Percentiles rank a stretch among this genome's conserved stretches.
Conservation (phyloP, 1,140 invertebrate genomes). For the roundworm (Caenorhabditis elegans) region DNA sequence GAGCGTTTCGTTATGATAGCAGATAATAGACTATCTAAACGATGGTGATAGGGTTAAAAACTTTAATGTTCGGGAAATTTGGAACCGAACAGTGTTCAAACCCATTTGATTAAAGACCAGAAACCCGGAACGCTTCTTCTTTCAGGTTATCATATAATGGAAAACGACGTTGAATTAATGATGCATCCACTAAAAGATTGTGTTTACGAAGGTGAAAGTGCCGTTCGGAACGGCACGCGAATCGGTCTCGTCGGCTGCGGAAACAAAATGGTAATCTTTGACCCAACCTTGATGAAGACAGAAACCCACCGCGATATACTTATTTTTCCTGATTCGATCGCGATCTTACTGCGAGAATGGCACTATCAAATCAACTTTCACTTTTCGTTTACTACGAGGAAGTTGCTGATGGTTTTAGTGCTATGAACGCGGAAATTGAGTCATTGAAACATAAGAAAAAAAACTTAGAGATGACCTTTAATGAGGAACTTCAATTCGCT, state of each 20-base stretch:
- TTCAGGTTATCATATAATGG: slow-evolving; percentile 40
- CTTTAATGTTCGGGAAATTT: neutral
- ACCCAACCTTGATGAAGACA: neutral
- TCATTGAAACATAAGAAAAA: neutral
- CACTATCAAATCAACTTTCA: neutral
- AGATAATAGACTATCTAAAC: neutral
- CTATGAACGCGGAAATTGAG: neutral
- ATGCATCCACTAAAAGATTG: slow-evolving; percentile 25
- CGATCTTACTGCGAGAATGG: neutral
- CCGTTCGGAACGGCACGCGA: neutral
- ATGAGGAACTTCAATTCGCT: neutral
- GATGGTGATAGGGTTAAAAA: neutral
- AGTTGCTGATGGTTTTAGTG: neutral
- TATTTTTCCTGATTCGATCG: neutral
- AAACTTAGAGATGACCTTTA: neutral
- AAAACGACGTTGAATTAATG: neutral
- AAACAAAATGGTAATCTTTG: slow-evolving; percentile 33
- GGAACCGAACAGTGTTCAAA: neutral
- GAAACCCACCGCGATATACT: neutral
- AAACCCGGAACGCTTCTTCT: neutral
- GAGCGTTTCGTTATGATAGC: neutral
- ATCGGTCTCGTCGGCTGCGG: slow-evolving; percentile 42
- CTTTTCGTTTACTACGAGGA: slow-evolving; percentile 17
- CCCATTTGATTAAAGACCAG: neutral
- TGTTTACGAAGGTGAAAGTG: slow-evolving; percentile 33